Conservation (phyloP, 2,113 vertebrate species). For the Propithecus coquereli region DNA sequence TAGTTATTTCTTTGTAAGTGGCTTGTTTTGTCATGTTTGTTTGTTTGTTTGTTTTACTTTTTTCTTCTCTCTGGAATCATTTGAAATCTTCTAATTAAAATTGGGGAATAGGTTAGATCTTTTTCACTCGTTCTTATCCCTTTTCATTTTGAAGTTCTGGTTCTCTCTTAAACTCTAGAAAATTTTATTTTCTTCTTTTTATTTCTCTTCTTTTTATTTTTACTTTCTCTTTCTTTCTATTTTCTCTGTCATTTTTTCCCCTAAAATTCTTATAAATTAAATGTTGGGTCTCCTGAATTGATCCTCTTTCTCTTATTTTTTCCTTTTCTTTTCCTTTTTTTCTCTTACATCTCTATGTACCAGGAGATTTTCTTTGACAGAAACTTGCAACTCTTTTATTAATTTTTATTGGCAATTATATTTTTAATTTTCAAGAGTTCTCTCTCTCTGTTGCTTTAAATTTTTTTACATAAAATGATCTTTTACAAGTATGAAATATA, state of each 20-base stretch:
- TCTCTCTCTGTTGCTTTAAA: not conserved
- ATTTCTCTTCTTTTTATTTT: not conserved
- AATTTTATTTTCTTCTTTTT: not conserved
- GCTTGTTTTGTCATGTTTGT: not conserved
- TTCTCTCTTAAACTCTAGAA: not conserved
- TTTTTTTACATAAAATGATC: not conserved
- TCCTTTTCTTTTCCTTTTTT: not conserved
- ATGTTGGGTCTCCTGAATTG: not conserved
- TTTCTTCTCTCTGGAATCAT: not conserved
- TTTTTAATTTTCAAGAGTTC: not conserved
- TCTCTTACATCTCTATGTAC: not conserved
- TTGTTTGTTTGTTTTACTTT: not conserved
- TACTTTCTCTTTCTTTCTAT: not conserved
- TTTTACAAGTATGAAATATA: not conserved
- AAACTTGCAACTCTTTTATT: not conserved
- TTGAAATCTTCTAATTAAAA: not conserved
- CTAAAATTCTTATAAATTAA: not conserved
- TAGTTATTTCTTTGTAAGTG: not conserved
- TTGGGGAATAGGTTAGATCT: not conserved
- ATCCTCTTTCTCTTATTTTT: not conserved
- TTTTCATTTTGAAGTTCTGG: not conserved
- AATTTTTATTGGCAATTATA: not conserved
- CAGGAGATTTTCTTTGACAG: not conserved
- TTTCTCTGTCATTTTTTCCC: not conserved
- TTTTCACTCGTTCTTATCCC: not conserved